phyloP scores from a whole-genome alignment of 2,797 vertebrate species.

The Mus minutoides region DNA sequence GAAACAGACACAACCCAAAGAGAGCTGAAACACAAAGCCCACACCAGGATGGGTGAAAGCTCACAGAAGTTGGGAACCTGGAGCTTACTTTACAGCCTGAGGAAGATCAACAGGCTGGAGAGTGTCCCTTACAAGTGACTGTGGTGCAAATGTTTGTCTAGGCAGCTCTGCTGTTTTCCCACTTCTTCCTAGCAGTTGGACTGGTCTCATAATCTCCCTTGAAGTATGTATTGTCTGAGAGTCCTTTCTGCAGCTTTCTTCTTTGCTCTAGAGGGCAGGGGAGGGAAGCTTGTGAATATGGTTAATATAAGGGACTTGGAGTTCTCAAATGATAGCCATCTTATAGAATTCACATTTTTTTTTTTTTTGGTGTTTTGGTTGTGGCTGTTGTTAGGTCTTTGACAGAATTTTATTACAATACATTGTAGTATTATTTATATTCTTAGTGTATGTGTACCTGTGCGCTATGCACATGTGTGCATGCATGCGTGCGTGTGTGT shows the following conservation, averaged over 20 bases:
- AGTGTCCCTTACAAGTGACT: background rate
- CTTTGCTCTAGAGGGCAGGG: too few relatives aligned
- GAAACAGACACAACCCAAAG: background rate
- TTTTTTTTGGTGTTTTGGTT: background rate
- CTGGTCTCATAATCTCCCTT: background rate
- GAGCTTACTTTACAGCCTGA: background rate
- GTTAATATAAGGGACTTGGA: too few relatives aligned
- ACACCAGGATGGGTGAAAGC: background rate
- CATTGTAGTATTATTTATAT: background rate
- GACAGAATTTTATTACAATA: background rate
- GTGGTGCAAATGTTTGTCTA: background rate
- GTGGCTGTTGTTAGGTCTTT: background rate
- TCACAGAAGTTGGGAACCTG: background rate
- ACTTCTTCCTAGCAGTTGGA: background rate
- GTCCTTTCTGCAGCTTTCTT: background rate
- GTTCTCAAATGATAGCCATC: conserved; percentile 1
- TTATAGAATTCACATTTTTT: background rate
- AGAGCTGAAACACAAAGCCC: background rate
- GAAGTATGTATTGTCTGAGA: background rate
- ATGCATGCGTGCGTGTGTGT: background rate
- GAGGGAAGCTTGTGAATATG: background rate
- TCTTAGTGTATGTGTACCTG: background rate
- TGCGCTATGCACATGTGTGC: too few relatives aligned
- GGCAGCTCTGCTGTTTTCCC: background rate
- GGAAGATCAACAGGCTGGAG: background rate